Evolutionary conservation across 2,113 vertebrate species (phyloP).

Genomic region (Mobula hypostoma): DNA sequence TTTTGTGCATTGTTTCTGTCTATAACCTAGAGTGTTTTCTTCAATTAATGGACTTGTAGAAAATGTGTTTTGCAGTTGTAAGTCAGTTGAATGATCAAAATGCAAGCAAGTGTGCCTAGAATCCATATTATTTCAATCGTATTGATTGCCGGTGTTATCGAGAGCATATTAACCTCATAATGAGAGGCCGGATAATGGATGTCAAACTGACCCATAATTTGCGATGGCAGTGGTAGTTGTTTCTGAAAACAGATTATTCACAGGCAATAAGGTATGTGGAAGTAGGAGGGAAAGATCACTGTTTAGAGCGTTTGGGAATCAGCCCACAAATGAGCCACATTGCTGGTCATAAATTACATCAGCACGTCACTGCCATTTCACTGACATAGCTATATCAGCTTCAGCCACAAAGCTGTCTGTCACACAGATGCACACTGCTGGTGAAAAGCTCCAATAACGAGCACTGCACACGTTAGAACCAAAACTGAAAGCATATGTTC

Average conservation of each 20-base stretch:
- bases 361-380: background rate
- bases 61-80: too few relatives aligned
- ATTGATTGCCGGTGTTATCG: background rate
- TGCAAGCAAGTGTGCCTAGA: too few relatives aligned
- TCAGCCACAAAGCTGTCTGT: background rate
- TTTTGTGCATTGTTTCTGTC: too few relatives aligned
- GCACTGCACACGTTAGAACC: background rate
- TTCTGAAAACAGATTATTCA: background rate
- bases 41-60: too few relatives aligned
- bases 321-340: background rate
- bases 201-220: background rate
- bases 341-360: background rate
- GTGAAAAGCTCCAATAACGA: background rate
- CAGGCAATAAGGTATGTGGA: background rate
- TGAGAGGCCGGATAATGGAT: background rate
- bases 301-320: background rate
- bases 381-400: background rate
- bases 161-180: slow-evolving; percentile 20
- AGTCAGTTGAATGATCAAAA: too few relatives aligned
- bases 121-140: too few relatives aligned
- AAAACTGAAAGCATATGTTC: background rate
- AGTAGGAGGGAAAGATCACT: background rate
- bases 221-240: background rate
- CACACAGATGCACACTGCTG: background rate
- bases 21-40: too few relatives aligned